phyloP scores from a whole-genome alignment of 2,888 invertebrate species.

The Thyatira batis region DNA sequence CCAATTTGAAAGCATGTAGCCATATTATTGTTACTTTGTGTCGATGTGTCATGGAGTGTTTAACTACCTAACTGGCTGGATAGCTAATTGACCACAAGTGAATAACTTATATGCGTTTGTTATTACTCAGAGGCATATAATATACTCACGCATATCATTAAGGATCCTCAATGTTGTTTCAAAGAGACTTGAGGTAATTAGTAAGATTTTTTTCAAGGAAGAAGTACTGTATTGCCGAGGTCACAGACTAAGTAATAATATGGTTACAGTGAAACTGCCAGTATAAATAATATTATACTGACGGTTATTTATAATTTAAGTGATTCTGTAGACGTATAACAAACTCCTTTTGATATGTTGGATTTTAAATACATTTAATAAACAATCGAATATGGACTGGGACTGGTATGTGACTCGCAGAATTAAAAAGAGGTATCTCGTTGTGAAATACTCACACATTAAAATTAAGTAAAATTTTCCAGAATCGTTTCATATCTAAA shows the following conservation, averaged over 20 bases:
- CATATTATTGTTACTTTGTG: not conserved
- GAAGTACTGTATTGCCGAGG: not conserved
- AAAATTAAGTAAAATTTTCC: no score
- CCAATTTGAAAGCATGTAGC: not conserved
- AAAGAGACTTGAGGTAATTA: not conserved
- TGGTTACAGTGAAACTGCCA: not conserved
- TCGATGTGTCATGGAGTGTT: not conserved
- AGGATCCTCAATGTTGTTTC: not conserved
- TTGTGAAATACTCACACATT: no score
- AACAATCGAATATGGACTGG: no score
- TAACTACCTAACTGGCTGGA: not conserved
- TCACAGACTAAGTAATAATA: not conserved
- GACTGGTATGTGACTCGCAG: no score
- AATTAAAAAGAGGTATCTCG: no score
- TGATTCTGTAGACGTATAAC: not conserved
- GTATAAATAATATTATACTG: not conserved
- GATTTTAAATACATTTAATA: no score
- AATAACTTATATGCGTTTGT: not conserved
- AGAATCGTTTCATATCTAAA: no score
- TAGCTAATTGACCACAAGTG: conserved; percentile 1
- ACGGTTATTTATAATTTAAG: not conserved
- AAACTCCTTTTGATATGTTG: no score
- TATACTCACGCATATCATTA: not conserved
- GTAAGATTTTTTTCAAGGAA: not conserved
- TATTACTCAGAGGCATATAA: not conserved